Percentiles rank a stretch among this genome's conserved stretches.
Conservation (phyloP, 2,888 invertebrate genomes). For the Plebejus anna region DNA sequence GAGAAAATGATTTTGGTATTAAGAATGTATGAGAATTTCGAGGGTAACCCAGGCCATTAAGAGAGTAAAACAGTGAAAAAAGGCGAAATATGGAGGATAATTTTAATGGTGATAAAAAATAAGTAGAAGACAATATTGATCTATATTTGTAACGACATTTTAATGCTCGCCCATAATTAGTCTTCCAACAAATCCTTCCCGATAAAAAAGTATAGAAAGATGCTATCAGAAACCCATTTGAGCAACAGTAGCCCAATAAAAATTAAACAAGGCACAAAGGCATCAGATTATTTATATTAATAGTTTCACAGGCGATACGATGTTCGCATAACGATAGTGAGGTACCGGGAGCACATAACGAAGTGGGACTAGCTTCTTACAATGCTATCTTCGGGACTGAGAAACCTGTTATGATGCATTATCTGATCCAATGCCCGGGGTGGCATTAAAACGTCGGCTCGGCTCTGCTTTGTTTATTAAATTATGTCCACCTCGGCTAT, state of each 20-base stretch:
- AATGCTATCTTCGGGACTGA: constrained; percentile 72
- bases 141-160: background rate
- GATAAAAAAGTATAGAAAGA: background rate
- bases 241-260: constrained; percentile 20
- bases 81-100: background rate
- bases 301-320: constrained; percentile 62
- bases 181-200: background rate
- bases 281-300: constrained; percentile 58
- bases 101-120: background rate
- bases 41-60: no score
- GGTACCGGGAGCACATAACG: constrained; percentile 71
- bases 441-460: constrained; percentile 66
- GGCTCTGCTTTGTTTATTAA: constrained; percentile 78
- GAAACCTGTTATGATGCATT: constrained; percentile 75
- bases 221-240: background rate
- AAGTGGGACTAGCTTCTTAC: constrained; percentile 71
- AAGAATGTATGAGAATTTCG: no score
- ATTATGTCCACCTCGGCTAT: constrained; percentile 75
- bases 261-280: constrained; percentile 25
- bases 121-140: background rate
- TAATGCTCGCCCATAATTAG: background rate
- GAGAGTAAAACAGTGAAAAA: background rate
- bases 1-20: no score
- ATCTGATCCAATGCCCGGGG: constrained; percentile 75
- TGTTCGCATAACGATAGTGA: constrained; percentile 61